These are phyloP conservation scores for Elephantulus edwardii DNA, from an alignment of 2,113 vertebrate genomes.

Conservation along the genomic window DNA sequence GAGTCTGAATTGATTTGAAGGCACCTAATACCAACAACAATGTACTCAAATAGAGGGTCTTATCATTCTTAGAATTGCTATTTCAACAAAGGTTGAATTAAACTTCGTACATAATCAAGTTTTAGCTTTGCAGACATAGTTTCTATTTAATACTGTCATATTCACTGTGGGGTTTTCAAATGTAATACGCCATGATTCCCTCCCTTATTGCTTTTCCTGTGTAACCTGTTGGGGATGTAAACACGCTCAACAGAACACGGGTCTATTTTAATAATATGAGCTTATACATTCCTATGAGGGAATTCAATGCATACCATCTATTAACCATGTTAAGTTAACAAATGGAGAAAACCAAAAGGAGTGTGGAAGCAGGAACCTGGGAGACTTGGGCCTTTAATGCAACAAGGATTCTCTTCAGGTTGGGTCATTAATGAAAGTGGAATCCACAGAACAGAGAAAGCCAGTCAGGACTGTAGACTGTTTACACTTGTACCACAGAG, in stretches of 20 bases:
- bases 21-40: neutral
- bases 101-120: neutral
- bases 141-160: neutral
- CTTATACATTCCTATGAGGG: slow-evolving; percentile 12
- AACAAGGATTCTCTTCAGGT: neutral
- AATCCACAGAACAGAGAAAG: neutral
- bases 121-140: neutral
- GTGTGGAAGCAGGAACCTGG: neutral
- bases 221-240: neutral
- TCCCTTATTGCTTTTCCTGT: neutral
- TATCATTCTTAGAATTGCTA: neutral
- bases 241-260: neutral
- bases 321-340: neutral
- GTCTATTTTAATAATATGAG: neutral
- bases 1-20: neutral
- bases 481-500: neutral
- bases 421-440: slow-evolving; percentile 16
- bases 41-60: neutral
- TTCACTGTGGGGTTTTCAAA: neutral
- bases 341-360: neutral
- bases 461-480: neutral
- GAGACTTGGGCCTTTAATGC: neutral
- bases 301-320: neutral
- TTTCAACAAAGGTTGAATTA: neutral
- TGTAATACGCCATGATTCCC: neutral